phyloP scores from a whole-genome alignment of 2,888 invertebrate species.

The Ryuthela nishihirai region DNA sequence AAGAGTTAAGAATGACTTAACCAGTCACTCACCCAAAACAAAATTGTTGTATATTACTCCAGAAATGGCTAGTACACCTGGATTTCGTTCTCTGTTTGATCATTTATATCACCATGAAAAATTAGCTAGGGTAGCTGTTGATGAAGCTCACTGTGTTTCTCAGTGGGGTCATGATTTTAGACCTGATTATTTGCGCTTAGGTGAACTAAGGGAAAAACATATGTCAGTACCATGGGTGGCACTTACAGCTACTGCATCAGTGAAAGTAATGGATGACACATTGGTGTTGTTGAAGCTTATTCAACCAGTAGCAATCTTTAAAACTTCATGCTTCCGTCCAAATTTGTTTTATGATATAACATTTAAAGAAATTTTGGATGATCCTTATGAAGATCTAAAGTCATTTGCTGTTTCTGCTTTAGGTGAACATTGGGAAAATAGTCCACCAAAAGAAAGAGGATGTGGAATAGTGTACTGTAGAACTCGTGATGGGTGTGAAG shows the following conservation, averaged over 20 bases:
- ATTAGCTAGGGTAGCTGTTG: conserved; percentile 85
- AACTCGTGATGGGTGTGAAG: conserved; percentile 84
- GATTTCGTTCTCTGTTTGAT: conserved; percentile 30
- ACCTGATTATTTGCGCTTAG: conserved; percentile 88
- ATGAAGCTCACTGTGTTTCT: conserved; percentile 97
- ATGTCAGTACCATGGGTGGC: conserved; percentile 79
- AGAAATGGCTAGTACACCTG: conserved; percentile 66
- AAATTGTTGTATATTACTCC: conserved; percentile 93
- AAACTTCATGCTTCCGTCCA: conserved; percentile 80
- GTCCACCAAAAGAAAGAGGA: conserved; percentile 50
- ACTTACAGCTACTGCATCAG: conserved; percentile 89
- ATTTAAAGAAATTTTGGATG: conserved; percentile 72
- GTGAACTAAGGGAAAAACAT: conserved; percentile 61
- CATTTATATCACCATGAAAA: conserved; percentile 68
- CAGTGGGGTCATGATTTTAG: conserved; percentile 99
- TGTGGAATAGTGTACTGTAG: conserved; percentile 95
- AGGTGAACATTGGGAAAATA: conserved; percentile 54
- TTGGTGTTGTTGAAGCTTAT: conserved; percentile 65
- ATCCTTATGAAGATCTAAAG: conserved; percentile 75
- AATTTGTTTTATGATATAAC: conserved; percentile 94
- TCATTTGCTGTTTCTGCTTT: conserved; percentile 67
- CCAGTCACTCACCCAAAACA: conserved; percentile 65
- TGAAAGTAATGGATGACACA: conserved; percentile 75
- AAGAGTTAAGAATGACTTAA: conserved; percentile 71
- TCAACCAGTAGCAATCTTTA: conserved; percentile 68